Percentiles rank a stretch among this genome's conserved stretches.
These are phyloP conservation scores for Portunus trituberculatus DNA, from an alignment of 1,140 invertebrate species.

Conservation along the genomic window DNA sequence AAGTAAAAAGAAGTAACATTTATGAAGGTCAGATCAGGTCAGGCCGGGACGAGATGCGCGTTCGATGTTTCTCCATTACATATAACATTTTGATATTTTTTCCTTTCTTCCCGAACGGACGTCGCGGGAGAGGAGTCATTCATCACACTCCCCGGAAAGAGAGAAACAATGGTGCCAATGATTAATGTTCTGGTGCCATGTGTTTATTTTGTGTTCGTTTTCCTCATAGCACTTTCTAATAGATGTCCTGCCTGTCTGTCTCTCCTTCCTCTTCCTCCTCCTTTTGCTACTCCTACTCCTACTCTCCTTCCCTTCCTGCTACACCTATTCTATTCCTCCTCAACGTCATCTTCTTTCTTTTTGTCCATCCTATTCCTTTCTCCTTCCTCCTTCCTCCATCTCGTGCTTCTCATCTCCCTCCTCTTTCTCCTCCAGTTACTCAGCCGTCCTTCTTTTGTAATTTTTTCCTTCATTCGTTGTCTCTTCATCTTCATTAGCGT, in stretches of 20 bases:
- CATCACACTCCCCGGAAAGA: neutral
- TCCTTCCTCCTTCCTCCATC: neutral
- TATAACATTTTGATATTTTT: neutral
- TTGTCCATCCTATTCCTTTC: too few species aligned
- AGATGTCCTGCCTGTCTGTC: neutral
- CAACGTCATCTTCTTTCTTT: neutral
- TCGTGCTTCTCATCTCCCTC: neutral
- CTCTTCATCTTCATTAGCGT: neutral
- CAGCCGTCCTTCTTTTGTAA: neutral
- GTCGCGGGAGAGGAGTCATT: neutral
- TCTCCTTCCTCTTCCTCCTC: too few species aligned
- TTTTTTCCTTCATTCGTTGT: neutral
- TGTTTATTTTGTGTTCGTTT: neutral
- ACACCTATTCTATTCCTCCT: neutral
- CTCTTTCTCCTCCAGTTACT: neutral
- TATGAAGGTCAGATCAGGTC: neutral
- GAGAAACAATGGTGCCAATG: constrained; percentile 10
- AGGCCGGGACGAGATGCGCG: neutral
- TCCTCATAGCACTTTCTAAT: neutral
- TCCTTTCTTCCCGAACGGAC: neutral
- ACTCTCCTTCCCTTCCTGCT: too few species aligned
- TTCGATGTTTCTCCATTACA: neutral
- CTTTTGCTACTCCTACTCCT: too few species aligned
- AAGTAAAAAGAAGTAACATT: too few species aligned
- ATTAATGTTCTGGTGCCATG: neutral